Conservation (phyloP, 2,888 invertebrate genomes). For the Chydorus sphaericus region DNA sequence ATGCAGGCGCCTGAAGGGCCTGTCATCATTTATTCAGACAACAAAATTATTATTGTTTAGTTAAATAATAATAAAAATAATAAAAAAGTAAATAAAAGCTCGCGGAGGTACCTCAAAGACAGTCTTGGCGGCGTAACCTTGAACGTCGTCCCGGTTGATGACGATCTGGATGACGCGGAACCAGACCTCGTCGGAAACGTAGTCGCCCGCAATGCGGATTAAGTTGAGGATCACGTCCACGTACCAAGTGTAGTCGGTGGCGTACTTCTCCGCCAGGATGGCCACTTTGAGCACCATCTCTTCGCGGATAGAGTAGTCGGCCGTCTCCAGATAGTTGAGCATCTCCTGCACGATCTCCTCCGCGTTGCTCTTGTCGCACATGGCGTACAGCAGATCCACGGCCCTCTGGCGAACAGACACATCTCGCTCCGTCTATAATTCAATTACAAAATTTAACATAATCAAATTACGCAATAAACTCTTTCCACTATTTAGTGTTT, state of each 20-base stretch:
- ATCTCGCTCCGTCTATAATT: conserved; percentile 80
- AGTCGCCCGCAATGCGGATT: conserved; percentile 98
- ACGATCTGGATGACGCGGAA: conserved; percentile 99
- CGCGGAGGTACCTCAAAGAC: conserved; percentile 69
- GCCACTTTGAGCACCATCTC: conserved; percentile 99
- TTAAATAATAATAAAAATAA: neutral
- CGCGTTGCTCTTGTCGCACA: conserved; percentile 99
- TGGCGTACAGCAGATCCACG: conserved; percentile 94
- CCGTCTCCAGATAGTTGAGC: conserved; percentile 96
- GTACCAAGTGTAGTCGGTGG: conserved; percentile 97
- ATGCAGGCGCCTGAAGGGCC: conserved; percentile 95
- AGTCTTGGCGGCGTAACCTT: conserved; percentile 98
- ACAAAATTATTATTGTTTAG: neutral
- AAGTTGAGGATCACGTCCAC: conserved; percentile 93
- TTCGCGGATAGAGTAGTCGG: conserved; percentile 98
- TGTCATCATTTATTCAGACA: conserved; percentile 22
- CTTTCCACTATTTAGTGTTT: neutral
- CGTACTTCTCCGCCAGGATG: conserved; percentile 97
- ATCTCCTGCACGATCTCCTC: conserved; percentile 99
- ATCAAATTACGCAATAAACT: neutral
- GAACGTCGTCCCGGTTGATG: conserved; percentile 97
- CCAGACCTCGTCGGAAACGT: conserved; percentile 99
- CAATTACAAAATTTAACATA: neutral
- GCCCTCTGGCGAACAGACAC: conserved; percentile 96
- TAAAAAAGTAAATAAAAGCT: conserved; percentile 10